Conservation (phyloP, 2,888 invertebrate genomes). For the Mythimna albipuncta region DNA sequence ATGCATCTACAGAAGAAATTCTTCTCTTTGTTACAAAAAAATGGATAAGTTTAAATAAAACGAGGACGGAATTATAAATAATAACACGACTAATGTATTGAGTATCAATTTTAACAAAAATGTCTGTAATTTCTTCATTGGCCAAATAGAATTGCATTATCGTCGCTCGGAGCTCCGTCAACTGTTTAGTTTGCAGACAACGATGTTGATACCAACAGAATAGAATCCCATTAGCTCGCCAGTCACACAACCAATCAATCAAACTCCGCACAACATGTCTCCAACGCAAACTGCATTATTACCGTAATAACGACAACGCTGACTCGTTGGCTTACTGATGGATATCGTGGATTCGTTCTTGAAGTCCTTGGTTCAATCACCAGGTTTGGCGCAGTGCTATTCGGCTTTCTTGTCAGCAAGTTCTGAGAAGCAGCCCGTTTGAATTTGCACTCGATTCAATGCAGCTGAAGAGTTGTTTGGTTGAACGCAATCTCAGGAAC, state of each 20-base stretch:
- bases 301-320: slow-evolving; percentile 35
- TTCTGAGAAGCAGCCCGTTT: background rate
- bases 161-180: slow-evolving; percentile 14
- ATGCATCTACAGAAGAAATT: too few relatives aligned
- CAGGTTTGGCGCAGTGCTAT: background rate
- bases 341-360: background rate
- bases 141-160: slow-evolving; percentile 1
- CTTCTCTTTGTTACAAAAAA: background rate
- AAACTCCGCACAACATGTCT: slow-evolving; percentile 49
- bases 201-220: slow-evolving; percentile 50
- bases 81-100: background rate
- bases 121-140: slow-evolving; percentile 1
- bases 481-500: too few relatives aligned
- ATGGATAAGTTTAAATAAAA: background rate
- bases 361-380: background rate
- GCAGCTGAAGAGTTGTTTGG: too few relatives aligned
- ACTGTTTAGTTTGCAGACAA: slow-evolving; percentile 48
- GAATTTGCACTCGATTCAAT: too few relatives aligned
- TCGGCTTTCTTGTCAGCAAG: background rate
- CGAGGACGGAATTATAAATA: background rate
- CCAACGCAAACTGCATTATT: slow-evolving; percentile 32
- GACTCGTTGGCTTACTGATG: background rate
- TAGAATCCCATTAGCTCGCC: slow-evolving; percentile 48
- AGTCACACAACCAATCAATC: slow-evolving; percentile 52
- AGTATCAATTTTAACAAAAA: background rate